Conservation (phyloP, 2,797 vertebrate species). For the Balearica regulorum region DNA sequence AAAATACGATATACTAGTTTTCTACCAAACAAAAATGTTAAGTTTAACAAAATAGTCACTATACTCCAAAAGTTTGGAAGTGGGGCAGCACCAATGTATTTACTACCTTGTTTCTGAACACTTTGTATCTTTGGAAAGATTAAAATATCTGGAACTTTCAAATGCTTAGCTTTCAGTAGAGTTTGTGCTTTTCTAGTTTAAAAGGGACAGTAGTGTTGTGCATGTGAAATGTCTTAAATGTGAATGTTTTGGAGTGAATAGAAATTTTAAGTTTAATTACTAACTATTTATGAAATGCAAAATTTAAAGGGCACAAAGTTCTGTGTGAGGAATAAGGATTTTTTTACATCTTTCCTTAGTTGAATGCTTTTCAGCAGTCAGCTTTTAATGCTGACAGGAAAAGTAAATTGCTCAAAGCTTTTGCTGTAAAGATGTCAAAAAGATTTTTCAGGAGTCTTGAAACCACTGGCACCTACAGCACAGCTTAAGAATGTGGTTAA, state of each 20-base stretch:
- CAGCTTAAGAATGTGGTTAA: neutral
- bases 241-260: slow-evolving; percentile 48
- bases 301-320: neutral
- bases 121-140: neutral
- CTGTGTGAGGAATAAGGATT: neutral
- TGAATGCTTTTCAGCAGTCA: neutral
- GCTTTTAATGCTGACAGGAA: neutral
- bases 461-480: neutral
- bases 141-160: neutral
- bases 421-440: neutral
- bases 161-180: slow-evolving; percentile 9
- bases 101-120: slow-evolving; percentile 28
- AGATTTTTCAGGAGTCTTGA: neutral
- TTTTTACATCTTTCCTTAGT: neutral
- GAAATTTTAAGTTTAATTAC: neutral
- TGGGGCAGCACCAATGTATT: neutral
- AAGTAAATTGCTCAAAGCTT: neutral
- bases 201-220: slow-evolving; percentile 23
- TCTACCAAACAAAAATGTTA: neutral
- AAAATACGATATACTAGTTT: neutral
- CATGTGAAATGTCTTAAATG: slow-evolving; percentile 40
- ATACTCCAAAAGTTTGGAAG: neutral
- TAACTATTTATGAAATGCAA: neutral
- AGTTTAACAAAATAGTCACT: neutral
- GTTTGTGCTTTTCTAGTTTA: slow-evolving; percentile 42